Conservation (phyloP, 1,140 invertebrate genomes). For the Lycorma delicatula region DNA sequence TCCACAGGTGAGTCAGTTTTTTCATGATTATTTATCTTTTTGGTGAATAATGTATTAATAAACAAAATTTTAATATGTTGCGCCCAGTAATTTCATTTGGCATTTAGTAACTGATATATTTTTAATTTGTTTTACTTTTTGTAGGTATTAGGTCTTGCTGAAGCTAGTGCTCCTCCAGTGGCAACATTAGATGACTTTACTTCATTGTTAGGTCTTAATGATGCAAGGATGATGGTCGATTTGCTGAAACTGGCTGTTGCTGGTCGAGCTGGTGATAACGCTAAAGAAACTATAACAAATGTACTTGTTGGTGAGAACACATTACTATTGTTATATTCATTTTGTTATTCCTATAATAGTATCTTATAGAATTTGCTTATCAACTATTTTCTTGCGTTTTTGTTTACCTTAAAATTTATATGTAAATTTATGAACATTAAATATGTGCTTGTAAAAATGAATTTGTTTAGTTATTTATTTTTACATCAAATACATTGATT, state of each 20-base stretch:
- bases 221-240: conserved; percentile 75
- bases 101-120: neutral
- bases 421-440: no score
- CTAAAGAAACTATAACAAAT: conserved; percentile 58
- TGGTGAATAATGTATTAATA: no score
- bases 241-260: conserved; percentile 77
- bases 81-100: neutral
- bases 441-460: no score
- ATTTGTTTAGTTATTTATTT: no score
- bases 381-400: conserved; percentile 6
- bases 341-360: no score
- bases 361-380: conserved; percentile 19
- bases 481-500: no score
- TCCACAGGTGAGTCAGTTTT: conserved; percentile 52
- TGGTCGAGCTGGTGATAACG: conserved; percentile 57
- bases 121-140: conserved; percentile 19
- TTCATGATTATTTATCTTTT: no score
- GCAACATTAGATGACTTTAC: conserved; percentile 66
- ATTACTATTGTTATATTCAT: no score
- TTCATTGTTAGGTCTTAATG: conserved; percentile 63
- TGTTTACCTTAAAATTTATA: no score
- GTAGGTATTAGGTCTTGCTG: conserved; percentile 39
- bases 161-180: conserved; percentile 31
- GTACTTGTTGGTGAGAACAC: conserved; percentile 47
- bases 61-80: neutral